Evolutionary conservation across 2,888 invertebrate species (phyloP).

Genomic region (Orchesella flavescens): DNA sequence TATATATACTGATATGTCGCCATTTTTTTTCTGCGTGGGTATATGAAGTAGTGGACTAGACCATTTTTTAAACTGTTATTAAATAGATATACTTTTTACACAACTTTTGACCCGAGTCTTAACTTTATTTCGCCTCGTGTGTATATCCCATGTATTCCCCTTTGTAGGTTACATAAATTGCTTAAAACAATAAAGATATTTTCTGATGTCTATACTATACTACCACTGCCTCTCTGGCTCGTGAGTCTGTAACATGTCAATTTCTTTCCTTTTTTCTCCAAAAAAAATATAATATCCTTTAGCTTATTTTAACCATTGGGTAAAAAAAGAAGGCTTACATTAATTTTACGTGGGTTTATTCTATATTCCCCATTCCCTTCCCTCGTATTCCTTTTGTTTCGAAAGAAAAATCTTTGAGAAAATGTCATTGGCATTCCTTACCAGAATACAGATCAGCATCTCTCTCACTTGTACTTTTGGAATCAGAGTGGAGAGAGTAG

Average conservation of each 20-base stretch:
- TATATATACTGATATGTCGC: too few relatives aligned
- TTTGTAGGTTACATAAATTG: neutral
- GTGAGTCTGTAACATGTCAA: conserved; percentile 30
- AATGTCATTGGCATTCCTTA: conserved; percentile 60
- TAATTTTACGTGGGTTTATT: conserved; percentile 16
- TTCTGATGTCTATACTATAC: neutral
- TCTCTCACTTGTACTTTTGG: neutral
- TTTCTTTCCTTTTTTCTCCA: neutral
- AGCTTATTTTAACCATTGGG: conserved; percentile 13
- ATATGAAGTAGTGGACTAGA: too few relatives aligned
- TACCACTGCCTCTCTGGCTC: too few relatives aligned
- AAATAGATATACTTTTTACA: too few relatives aligned
- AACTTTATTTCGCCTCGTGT: too few relatives aligned
- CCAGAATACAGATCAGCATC: conserved; percentile 56
- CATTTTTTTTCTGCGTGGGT: too few relatives aligned
- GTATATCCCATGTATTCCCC: too few relatives aligned
- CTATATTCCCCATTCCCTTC: neutral
- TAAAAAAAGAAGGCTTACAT: conserved; percentile 24
- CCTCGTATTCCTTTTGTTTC: conserved; percentile 16
- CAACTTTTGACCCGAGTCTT: too few relatives aligned
- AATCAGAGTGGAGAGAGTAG: conserved; percentile 15
- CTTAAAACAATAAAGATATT: conserved; percentile 11
- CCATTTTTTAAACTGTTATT: too few relatives aligned
- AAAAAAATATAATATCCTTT: conserved; percentile 4
- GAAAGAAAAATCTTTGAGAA: conserved; percentile 34